phyloP scores from a whole-genome alignment of 2,888 invertebrate species.

The Amaurobius ferox region DNA sequence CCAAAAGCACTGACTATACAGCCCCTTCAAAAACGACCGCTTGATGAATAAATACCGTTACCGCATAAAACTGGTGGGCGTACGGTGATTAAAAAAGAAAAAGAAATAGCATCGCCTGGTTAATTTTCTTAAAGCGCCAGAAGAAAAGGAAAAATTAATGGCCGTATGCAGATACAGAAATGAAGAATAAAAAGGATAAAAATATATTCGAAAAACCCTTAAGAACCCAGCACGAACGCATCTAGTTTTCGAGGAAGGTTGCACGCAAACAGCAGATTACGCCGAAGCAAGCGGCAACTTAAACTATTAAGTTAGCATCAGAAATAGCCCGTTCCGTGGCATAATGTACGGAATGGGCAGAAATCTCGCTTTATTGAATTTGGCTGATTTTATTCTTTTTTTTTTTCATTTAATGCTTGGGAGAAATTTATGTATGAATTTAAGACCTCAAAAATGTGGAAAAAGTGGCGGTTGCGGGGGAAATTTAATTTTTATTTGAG shows the following conservation, averaged over 20 bases:
- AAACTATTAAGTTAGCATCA: constrained; percentile 18
- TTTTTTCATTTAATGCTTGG: background rate
- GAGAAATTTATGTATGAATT: constrained; percentile 7
- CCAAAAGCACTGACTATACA: background rate
- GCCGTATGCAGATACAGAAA: constrained; percentile 24
- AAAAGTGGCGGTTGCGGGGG: background rate
- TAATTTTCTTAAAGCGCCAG: constrained; percentile 19
- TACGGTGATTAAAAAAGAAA: constrained; percentile 14
- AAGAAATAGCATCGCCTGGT: constrained; percentile 19
- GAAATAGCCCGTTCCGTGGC: background rate
- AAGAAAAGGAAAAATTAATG: constrained; percentile 24
- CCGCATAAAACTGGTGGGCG: constrained; percentile 25
- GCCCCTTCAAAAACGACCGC: constrained; percentile 1
- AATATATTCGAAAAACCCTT: constrained; percentile 16
- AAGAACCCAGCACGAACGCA: constrained; percentile 14
- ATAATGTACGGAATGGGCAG: background rate
- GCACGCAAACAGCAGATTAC: constrained; percentile 17
- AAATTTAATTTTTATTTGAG: background rate
- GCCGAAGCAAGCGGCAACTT: constrained; percentile 9
- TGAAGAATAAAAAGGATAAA: constrained; percentile 13
- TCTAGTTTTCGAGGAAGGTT: constrained; percentile 5
- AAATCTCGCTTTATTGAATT: background rate
- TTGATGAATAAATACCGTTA: constrained; percentile 27
- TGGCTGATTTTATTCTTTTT: background rate
- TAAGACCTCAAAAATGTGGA: background rate